These are phyloP conservation scores for Microplitis mediator DNA, from an alignment of 1,140 invertebrate species.

Conservation along the genomic window DNA sequence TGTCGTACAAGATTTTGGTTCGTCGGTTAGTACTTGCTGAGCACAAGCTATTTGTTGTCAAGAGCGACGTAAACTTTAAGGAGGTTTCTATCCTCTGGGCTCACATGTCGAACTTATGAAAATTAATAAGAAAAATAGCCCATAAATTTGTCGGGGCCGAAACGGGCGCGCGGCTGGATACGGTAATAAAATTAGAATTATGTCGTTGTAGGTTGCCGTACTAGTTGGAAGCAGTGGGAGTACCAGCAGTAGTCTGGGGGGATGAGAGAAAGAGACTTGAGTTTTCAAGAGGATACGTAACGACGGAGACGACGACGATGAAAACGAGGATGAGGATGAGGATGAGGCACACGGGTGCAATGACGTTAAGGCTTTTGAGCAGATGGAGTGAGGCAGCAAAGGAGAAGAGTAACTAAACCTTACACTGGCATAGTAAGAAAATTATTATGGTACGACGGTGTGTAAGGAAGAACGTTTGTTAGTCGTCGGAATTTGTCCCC, in stretches of 20 bases:
- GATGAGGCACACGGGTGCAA: conserved; percentile 4
- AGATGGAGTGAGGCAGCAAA: neutral
- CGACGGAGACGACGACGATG: neutral
- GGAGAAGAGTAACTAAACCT: conserved; percentile 2
- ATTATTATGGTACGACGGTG: conserved; percentile 3
- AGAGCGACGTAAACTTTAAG: conserved; percentile 1
- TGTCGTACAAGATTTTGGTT: neutral
- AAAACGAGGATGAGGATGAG: neutral
- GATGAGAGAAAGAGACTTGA: neutral
- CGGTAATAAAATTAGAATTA: conserved; percentile 63
- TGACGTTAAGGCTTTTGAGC: neutral
- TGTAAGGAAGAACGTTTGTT: conserved; percentile 49
- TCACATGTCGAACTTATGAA: conserved; percentile 62
- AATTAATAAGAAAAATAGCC: conserved; percentile 64
- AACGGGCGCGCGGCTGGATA: conserved; percentile 37
- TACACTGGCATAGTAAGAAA: neutral
- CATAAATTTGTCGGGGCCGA: conserved; percentile 55
- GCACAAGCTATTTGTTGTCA: conserved; percentile 15
- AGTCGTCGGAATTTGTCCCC: conserved; percentile 56
- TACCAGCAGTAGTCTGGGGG: neutral
- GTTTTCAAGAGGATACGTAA: too few relatives aligned
- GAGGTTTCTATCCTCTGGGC: neutral
- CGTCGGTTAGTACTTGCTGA: neutral
- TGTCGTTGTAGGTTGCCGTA: conserved; percentile 37
- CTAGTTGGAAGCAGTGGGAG: neutral